Percentiles rank a stretch among this genome's conserved stretches.
Conservation (phyloP, 30 jellyfish, hydroid and myxozoan genomes). For the Mastigias papua region DNA sequence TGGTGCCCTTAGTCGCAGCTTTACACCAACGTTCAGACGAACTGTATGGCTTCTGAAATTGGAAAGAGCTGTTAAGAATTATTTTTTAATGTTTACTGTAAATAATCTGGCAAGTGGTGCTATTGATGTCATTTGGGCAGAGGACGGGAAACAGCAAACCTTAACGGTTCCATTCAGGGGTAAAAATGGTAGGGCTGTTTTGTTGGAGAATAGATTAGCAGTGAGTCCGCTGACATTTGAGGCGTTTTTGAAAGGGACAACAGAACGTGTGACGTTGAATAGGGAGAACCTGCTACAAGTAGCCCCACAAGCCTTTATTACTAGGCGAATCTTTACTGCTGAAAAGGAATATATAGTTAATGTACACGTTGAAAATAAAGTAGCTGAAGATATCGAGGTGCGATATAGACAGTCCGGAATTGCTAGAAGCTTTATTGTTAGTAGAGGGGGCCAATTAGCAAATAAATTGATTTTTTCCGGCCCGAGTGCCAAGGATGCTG, state of each 20-base stretch:
- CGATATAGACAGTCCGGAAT: slow-evolving; percentile 16
- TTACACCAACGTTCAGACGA: slow-evolving; percentile 33
- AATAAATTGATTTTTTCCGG: slow-evolving; percentile 8
- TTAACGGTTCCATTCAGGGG: slow-evolving; percentile 24
- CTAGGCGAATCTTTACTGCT: slow-evolving; percentile 14
- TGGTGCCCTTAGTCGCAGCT: slow-evolving; percentile 20
- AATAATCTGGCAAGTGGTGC: slow-evolving; percentile 48
- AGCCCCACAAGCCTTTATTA: background rate
- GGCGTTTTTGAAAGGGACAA: slow-evolving; percentile 35
- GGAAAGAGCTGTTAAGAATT: slow-evolving; percentile 45
- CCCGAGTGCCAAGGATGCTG: slow-evolving; percentile 49
- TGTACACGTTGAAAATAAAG: slow-evolving; percentile 24
- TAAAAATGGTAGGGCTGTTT: background rate
- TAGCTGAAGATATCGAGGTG: slow-evolving; percentile 50
- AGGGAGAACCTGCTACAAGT: background rate
- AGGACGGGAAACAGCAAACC: slow-evolving; percentile 40
- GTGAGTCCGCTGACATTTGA: slow-evolving; percentile 20
- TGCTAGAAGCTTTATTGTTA: background rate
- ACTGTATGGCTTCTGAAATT: background rate
- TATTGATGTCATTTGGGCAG: slow-evolving; percentile 57
- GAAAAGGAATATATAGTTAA: slow-evolving; percentile 15
- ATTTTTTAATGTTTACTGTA: slow-evolving; percentile 2
- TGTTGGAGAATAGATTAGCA: slow-evolving; percentile 28
- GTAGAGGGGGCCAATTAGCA: background rate
- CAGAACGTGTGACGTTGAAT: slow-evolving; percentile 37